phyloP scores from a whole-genome alignment of 2,113 vertebrate genomes.

The Pangasianodon hypophthalmus region DNA sequence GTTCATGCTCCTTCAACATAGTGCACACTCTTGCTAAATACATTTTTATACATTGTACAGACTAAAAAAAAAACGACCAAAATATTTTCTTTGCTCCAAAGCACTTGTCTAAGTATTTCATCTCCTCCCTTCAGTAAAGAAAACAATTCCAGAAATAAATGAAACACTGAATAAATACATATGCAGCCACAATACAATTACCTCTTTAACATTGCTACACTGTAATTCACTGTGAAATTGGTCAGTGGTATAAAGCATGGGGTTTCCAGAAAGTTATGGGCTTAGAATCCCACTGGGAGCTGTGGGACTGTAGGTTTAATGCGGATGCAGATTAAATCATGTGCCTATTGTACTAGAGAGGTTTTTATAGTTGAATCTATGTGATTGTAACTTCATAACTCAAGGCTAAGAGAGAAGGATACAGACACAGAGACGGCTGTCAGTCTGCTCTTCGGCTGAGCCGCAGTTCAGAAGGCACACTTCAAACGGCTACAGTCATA shows the following conservation, averaged over 20 bases:
- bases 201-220: not conserved
- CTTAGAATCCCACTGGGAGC: slow-evolving; percentile 10
- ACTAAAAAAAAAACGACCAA: not conserved
- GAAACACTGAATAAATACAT: slow-evolving; percentile 26
- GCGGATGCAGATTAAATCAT: not conserved
- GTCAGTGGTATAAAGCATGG: slow-evolving; percentile 24
- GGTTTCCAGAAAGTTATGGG: slow-evolving; percentile 17
- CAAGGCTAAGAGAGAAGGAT: not conserved
- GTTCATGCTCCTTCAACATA: not conserved
- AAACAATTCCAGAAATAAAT: slow-evolving; percentile 39
- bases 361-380: slow-evolving; percentile 35
- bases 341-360: slow-evolving; percentile 34
- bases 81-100: not conserved
- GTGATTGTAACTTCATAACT: slow-evolving; percentile 34
- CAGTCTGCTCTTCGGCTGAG: slow-evolving; percentile 24
- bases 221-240: slow-evolving; percentile 35
- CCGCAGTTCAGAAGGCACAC: slow-evolving; percentile 23
- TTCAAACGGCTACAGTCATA: slow-evolving; percentile 30
- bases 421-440: slow-evolving; percentile 18
- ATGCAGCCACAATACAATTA: slow-evolving; percentile 43
- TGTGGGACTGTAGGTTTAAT: not conserved
- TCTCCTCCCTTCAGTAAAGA: slow-evolving; percentile 17
- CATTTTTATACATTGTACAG: slow-evolving; percentile 12
- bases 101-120: slow-evolving; percentile 11
- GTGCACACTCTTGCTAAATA: not conserved